Evolutionary conservation across 2,797 vertebrate genomes (phyloP), one percentile per base, ranked within the genome.

Genomic region (Phoxinus dragarum): DNA sequence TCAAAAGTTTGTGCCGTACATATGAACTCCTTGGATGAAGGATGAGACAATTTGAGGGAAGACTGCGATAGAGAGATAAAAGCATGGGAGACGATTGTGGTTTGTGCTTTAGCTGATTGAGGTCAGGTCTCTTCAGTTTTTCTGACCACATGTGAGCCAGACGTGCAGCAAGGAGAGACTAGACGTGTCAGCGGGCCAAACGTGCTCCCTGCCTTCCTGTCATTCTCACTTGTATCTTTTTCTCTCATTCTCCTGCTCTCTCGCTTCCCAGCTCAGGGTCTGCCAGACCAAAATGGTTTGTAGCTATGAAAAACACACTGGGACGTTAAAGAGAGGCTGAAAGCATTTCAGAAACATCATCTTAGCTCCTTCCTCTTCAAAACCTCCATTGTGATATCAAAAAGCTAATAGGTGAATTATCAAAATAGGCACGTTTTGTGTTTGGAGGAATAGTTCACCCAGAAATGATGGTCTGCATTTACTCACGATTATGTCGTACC

Each of bases 211-310:
- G 84, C 12, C 82, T 59, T 49, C 78, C 67, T 73, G 23, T 67
- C 75, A 78, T 77, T 84, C 61, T 66, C 76, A 80, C 84, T 85
- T 61, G 36, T 80, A 36, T 64, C 90, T 90, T 88, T 84, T 74
- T 42, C 52, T 90, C 82, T 90, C 76, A 54, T 34, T 81, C 81
- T 86, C 64, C 73, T 71, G 47, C 75, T 61, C 56, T 84, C 38
- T 67, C 36, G 77, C 82, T 80, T 80, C 40, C 76, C 54, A 69
- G 47, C 76, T 49, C 23, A 88, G 86, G 89, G 87, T 92, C 90
- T 87, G 91, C 93, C 92, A 88, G 86, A 85, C 80, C 84, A 87
- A 80, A 77, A 82, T 86, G 84, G 81, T 78, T 87, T 84, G 81
- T 87, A 78, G 71, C 64, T 87, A 76, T 81, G 68, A 68, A 84